Conservation (phyloP, 1,140 invertebrate genomes). For the Myzus persicae region DNA sequence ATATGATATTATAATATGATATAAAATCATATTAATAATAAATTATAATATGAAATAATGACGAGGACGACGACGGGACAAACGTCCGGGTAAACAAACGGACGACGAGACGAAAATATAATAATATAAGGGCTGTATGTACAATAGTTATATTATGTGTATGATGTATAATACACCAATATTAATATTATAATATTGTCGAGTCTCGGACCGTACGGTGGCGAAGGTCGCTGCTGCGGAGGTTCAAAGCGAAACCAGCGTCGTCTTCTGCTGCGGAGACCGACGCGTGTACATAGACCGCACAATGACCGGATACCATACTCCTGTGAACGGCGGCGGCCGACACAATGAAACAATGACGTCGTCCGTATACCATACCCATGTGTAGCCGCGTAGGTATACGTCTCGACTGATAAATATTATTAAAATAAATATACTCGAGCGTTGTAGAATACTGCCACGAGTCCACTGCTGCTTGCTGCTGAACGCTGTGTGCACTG, state of each 20-base stretch:
- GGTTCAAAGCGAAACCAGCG: neutral
- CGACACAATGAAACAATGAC: slow-evolving; percentile 29
- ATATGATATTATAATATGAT: too few relatives aligned
- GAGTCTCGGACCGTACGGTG: neutral
- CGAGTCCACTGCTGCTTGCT: too few relatives aligned
- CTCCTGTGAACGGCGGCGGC: neutral
- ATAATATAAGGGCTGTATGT: neutral
- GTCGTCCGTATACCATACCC: neutral
- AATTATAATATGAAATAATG: neutral
- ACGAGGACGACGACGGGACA: neutral
- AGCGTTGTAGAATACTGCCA: neutral
- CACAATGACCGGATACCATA: neutral
- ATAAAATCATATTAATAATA: too few relatives aligned
- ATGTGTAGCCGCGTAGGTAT: neutral
- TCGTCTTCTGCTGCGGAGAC: neutral
- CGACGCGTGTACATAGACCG: neutral
- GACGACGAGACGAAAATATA: neutral
- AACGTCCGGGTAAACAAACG: neutral
- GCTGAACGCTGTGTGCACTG: too few relatives aligned
- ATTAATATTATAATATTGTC: neutral
- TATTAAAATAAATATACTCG: neutral
- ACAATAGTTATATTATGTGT: too few relatives aligned
- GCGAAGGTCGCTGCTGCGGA: neutral
- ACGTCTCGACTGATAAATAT: neutral
- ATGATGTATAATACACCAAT: too few relatives aligned